phyloP scores from a whole-genome alignment of 2,113 vertebrate genomes.

The Halcyon senegalensis region DNA sequence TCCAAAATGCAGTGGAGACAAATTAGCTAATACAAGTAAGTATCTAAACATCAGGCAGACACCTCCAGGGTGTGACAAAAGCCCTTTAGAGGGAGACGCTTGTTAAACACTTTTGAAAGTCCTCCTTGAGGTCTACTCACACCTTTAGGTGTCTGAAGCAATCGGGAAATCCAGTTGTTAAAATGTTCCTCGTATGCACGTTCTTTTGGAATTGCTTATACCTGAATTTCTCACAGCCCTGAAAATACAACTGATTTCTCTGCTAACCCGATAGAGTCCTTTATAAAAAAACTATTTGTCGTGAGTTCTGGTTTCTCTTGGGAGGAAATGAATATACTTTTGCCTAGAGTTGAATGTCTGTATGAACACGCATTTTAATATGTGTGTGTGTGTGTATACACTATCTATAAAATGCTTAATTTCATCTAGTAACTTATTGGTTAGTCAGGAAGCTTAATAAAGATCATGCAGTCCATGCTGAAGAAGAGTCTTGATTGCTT shows the following conservation, averaged over 20 bases:
- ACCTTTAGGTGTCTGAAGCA: background rate
- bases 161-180: background rate
- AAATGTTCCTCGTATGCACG: background rate
- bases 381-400: background rate
- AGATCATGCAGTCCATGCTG: background rate
- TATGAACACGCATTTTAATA: background rate
- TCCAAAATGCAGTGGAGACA: background rate
- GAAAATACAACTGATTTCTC: background rate
- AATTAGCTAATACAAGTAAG: background rate
- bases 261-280: background rate
- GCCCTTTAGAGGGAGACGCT: background rate
- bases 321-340: background rate
- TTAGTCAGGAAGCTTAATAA: background rate
- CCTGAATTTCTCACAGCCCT: background rate
- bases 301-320: background rate
- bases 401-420: background rate
- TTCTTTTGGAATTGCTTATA: background rate
- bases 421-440: background rate
- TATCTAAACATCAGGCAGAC: background rate
- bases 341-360: background rate
- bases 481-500: background rate
- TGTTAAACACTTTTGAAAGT: background rate
- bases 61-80: background rate
- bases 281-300: background rate
- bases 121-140: background rate